Evolutionary conservation across 2,113 vertebrate species (phyloP).

Genomic region (Narcine bancroftii): DNA sequence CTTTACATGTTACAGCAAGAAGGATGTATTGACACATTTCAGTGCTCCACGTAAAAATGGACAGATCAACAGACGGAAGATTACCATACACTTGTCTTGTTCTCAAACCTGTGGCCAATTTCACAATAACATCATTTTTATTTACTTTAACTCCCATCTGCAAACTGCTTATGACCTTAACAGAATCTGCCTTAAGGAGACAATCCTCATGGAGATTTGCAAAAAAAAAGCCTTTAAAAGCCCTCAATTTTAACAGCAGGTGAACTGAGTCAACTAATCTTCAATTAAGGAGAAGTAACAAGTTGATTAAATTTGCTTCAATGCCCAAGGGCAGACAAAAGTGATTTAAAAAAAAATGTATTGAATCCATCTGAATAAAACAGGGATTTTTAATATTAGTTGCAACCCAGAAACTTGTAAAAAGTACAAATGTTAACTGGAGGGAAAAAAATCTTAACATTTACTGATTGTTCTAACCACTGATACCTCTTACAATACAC

Average conservation of each 20-base stretch:
- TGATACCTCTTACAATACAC: no score
- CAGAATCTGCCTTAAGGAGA: not conserved
- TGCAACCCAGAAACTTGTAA: not conserved
- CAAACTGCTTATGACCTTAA: not conserved
- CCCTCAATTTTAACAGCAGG: not conserved
- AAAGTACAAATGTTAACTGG: not conserved
- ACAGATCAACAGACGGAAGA: not conserved
- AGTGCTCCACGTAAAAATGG: not conserved
- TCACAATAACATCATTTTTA: not conserved
- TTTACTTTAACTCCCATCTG: not conserved
- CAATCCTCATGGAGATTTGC: not conserved
- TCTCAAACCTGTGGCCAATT: not conserved
- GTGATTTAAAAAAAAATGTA: not conserved
- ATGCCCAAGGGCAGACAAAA: not conserved
- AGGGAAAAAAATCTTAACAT: not conserved
- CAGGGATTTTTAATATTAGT: not conserved
- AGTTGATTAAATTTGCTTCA: not conserved
- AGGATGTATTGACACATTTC: not conserved
- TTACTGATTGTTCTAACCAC: no score
- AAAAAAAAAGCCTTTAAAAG: not conserved
- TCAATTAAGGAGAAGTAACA: not conserved
- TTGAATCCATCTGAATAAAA: not conserved
- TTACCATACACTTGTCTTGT: not conserved
- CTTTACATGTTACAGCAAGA: not conserved
- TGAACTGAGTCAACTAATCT: not conserved